Percentiles rank a stretch among this genome's conserved stretches.
Evolutionary conservation across 2,113 vertebrate genomes (phyloP).

Genomic region (Anoplopoma fimbria): DNA sequence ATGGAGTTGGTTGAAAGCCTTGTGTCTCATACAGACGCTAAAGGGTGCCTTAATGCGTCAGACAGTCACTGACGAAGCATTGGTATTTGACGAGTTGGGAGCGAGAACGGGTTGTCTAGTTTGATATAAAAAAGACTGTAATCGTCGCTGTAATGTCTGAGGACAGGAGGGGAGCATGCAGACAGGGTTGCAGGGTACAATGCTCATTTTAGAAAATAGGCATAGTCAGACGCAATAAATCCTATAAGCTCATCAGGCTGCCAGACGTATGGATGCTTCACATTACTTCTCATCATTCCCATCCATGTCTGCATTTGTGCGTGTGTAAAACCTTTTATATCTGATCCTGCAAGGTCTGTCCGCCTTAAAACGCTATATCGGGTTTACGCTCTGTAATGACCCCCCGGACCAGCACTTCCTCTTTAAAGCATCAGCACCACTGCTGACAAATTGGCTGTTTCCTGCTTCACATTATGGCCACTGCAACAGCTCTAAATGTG

Average conservation of each 20-base stretch:
- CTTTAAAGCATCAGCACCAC: slow-evolving; percentile 27
- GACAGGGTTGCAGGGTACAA: no score
- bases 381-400: slow-evolving; percentile 43
- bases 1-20: no score
- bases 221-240: no score
- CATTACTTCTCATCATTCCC: slow-evolving; percentile 7
- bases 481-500: slow-evolving; percentile 53
- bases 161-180: slow-evolving; percentile 10
- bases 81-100: background rate
- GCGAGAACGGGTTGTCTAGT: background rate
- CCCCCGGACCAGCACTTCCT: slow-evolving; percentile 36
- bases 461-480: slow-evolving; percentile 30
- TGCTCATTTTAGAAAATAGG: background rate
- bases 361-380: slow-evolving; percentile 22
- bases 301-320: slow-evolving; percentile 32
- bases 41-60: no score
- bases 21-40: no score
- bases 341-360: slow-evolving; percentile 26
- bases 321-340: slow-evolving; percentile 28
- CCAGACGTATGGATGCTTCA: slow-evolving; percentile 20
- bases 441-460: slow-evolving; percentile 35
- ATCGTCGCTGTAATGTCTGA: slow-evolving; percentile 29
- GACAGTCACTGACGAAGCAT: background rate
- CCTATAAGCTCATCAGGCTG: no score
- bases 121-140: slow-evolving; percentile 39